These are phyloP conservation scores for Thaumatotibia leucotreta DNA, from an alignment of 1,140 invertebrate genomes.

Conservation along the genomic window DNA sequence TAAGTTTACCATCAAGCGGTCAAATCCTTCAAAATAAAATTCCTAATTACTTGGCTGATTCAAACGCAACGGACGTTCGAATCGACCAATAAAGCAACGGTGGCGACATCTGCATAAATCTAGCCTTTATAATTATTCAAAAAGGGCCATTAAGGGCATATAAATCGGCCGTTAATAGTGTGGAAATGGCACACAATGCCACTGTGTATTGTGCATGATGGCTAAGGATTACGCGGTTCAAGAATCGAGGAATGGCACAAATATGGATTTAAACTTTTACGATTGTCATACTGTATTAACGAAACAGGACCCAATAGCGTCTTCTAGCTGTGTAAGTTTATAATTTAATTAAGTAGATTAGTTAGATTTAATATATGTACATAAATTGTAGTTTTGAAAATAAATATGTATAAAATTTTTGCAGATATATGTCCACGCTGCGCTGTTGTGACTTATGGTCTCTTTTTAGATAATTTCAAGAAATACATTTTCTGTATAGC, in stretches of 20 bases:
- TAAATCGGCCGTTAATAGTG: constrained; percentile 52
- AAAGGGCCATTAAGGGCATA: constrained; percentile 43
- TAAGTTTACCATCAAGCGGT: neutral
- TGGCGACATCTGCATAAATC: constrained; percentile 31
- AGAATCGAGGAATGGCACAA: constrained; percentile 14
- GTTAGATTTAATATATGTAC: too few relatives aligned
- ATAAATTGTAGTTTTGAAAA: too few relatives aligned
- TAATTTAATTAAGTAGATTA: too few relatives aligned
- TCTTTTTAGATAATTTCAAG: too few relatives aligned
- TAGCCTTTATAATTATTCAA: constrained; percentile 58
- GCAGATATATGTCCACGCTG: too few relatives aligned
- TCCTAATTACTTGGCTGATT: constrained; percentile 23
- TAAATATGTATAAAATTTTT: too few relatives aligned
- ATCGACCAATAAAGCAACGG: constrained; percentile 32
- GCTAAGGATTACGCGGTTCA: constrained; percentile 33
- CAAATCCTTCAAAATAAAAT: neutral
- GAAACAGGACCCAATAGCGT: too few relatives aligned
- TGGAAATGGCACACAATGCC: constrained; percentile 49
- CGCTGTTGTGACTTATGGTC: too few relatives aligned
- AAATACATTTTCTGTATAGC: too few relatives aligned
- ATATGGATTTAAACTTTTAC: too few relatives aligned
- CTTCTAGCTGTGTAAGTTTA: too few relatives aligned
- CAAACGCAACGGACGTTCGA: constrained; percentile 24
- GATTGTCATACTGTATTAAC: too few relatives aligned
- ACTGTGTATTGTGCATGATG: constrained; percentile 26